phyloP scores from a whole-genome alignment of 2,797 vertebrate species.

The Acrossocheilus wenchowensis region DNA sequence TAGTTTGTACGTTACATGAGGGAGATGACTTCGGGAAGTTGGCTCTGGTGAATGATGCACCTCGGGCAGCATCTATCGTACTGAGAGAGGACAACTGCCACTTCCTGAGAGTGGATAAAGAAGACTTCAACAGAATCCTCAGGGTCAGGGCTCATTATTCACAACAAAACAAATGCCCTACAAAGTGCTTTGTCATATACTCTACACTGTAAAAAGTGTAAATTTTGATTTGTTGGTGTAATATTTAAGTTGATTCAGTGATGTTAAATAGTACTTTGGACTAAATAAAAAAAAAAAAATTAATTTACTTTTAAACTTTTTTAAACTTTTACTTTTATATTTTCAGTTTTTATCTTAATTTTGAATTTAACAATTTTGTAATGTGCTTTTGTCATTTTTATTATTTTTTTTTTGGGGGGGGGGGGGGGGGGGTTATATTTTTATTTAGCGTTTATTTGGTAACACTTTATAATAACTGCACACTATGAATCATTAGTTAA shows the following conservation, averaged over 20 bases:
- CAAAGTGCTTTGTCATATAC: neutral
- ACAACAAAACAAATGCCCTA: neutral
- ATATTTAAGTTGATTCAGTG: neutral
- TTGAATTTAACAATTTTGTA: neutral
- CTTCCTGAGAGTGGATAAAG: constrained; percentile 97
- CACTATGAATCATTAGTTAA: no score
- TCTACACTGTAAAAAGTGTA: neutral
- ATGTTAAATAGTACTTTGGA: neutral
- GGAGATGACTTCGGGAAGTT: constrained; percentile 99
- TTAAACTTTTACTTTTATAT: neutral
- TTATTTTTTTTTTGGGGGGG: neutral
- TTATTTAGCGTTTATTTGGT: neutral
- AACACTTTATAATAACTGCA: no score
- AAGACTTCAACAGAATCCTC: constrained; percentile 97
- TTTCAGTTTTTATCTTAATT: neutral
- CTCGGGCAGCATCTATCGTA: constrained; percentile 95
- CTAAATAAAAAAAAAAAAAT: neutral
- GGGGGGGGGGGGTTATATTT: no score
- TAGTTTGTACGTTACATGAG: constrained; percentile 95
- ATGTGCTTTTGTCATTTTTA: neutral
- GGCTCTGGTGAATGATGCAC: constrained; percentile 95
- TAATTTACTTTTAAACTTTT: no score
- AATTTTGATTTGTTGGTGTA: neutral
- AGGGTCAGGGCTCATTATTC: constrained; percentile 79
- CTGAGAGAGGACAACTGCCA: constrained; percentile 97